These are phyloP conservation scores for Nylanderia fulva DNA, from an alignment of 1,140 invertebrate genomes.

Conservation along the genomic window DNA sequence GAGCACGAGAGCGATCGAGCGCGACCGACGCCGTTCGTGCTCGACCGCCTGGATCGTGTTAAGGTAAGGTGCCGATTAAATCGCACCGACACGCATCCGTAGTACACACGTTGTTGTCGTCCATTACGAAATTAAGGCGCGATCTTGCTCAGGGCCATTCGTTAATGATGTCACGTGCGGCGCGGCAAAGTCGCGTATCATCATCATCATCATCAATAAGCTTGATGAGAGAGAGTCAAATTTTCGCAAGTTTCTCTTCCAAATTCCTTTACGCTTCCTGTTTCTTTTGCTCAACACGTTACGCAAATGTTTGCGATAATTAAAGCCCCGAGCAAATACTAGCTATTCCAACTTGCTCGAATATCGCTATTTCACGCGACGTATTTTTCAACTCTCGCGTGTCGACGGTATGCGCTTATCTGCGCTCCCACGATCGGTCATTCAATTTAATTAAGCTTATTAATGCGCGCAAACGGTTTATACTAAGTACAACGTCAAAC, in stretches of 20 bases:
- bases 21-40: conserved; percentile 45
- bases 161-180: conserved; percentile 22
- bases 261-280: too few species aligned
- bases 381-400: conserved; percentile 42
- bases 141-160: conserved; percentile 33
- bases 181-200: neutral
- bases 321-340: neutral
- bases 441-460: conserved; percentile 53
- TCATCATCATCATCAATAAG: too few species aligned
- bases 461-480: conserved; percentile 14
- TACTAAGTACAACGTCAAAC: neutral
- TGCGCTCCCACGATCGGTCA: conserved; percentile 9
- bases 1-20: conserved; percentile 57
- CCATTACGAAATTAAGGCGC: conserved; percentile 60
- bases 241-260: neutral
- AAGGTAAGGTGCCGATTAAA: conserved; percentile 41
- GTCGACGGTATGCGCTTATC: conserved; percentile 19
- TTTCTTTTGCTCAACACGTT: neutral
- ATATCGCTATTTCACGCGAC: conserved; percentile 33
- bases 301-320: neutral
- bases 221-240: neutral
- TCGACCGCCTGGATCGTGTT: conserved; percentile 32
- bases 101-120: conserved; percentile 1
- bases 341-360: neutral
- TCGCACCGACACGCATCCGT: conserved; percentile 23